Percentiles rank a stretch among this genome's conserved stretches.
Conservation (phyloP, 2,888 invertebrate species). For the Galerucella pusilla region DNA sequence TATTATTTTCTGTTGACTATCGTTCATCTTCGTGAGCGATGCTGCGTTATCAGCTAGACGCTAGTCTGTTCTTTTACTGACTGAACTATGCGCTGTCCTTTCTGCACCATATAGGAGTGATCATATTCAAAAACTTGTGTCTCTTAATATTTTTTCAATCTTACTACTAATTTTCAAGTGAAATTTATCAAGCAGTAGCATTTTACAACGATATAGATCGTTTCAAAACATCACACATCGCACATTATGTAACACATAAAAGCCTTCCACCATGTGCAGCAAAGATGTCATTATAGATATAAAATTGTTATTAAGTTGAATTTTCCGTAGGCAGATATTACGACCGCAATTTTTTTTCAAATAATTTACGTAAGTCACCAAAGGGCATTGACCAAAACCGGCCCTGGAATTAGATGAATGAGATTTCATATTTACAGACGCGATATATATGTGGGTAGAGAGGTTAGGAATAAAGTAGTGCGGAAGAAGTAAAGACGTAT, state of each 20-base stretch:
- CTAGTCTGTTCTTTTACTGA: too few relatives aligned
- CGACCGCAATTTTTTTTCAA: neutral
- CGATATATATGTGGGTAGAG: slow-evolving; percentile 10
- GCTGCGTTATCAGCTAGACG: too few relatives aligned
- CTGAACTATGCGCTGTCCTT: too few relatives aligned
- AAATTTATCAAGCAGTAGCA: too few relatives aligned
- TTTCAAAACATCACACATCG: neutral
- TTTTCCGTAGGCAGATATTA: slow-evolving; percentile 3
- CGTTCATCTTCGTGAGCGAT: too few relatives aligned
- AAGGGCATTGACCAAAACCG: slow-evolving; percentile 17
- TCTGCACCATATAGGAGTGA: too few relatives aligned
- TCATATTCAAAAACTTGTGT: too few relatives aligned
- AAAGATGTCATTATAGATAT: slow-evolving; percentile 1
- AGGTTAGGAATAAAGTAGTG: slow-evolving; percentile 12
- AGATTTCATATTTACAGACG: slow-evolving; percentile 20
- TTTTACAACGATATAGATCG: too few relatives aligned
- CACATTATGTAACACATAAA: neutral
- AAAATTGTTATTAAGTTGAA: neutral
- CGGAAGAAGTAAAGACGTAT: slow-evolving; percentile 13
- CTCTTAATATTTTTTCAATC: too few relatives aligned
- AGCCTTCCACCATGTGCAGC: neutral
- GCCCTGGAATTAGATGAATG: slow-evolving; percentile 20
- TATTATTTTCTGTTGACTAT: too few relatives aligned
- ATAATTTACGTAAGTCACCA: neutral
- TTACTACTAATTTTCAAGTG: too few relatives aligned